phyloP scores from a whole-genome alignment of 2,113 vertebrate genomes.

The Tretioscincus oriximinensis region DNA sequence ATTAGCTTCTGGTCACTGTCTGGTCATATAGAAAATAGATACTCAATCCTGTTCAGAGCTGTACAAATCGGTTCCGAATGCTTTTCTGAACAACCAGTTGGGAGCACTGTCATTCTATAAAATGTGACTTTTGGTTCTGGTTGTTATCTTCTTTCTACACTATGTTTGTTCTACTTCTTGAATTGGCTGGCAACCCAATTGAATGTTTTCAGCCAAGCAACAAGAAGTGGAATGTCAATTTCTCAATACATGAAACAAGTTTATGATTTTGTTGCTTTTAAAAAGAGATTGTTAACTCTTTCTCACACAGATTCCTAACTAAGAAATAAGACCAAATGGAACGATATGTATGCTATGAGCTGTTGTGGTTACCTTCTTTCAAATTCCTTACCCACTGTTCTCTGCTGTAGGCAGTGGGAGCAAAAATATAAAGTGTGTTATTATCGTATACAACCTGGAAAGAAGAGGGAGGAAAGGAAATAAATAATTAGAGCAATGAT shows the following conservation, averaged over 20 bases:
- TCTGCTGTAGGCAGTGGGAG: conserved; percentile 84
- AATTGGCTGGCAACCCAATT: no score
- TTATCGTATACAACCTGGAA: conserved; percentile 86
- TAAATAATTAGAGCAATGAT: neutral
- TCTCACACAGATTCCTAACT: no score
- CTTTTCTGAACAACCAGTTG: neutral
- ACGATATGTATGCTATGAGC: neutral
- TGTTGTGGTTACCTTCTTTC: conserved; percentile 82
- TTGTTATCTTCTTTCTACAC: neutral
- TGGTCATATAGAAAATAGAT: neutral
- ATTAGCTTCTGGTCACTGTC: neutral
- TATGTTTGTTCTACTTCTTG: no score
- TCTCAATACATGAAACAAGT: no score
- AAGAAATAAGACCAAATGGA: no score
- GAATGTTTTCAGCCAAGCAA: no score
- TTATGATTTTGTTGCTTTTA: no score
- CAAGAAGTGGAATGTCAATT: no score
- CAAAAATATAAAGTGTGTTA: conserved; percentile 89
- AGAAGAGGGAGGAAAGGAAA: conserved; percentile 28
- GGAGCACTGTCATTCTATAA: neutral
- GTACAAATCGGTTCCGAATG: neutral
- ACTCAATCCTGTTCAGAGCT: neutral
- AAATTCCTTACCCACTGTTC: conserved; percentile 87
- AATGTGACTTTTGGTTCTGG: neutral
- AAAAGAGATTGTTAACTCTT: no score